These are phyloP conservation scores for Microtus oregoni DNA, from an alignment of 2,113 vertebrate species.

Conservation along the genomic window DNA sequence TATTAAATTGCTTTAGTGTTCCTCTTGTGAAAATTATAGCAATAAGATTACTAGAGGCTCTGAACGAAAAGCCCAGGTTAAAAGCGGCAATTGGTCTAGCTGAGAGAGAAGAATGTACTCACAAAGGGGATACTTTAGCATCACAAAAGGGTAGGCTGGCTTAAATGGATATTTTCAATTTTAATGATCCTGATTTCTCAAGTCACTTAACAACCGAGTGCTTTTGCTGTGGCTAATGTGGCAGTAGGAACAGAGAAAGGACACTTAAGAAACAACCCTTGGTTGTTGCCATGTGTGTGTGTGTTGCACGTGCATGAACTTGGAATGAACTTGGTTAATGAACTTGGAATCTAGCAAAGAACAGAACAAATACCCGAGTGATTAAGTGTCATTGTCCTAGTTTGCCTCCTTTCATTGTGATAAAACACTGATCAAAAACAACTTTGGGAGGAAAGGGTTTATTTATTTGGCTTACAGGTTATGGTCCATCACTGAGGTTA, in stretches of 20 bases:
- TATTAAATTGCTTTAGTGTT: slow-evolving; percentile 49
- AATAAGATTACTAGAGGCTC: slow-evolving; percentile 44
- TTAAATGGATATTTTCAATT: slow-evolving; percentile 63
- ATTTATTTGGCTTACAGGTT: not conserved
- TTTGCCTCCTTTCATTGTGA: not conserved
- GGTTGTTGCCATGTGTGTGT: slow-evolving; percentile 3
- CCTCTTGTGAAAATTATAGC: slow-evolving; percentile 71
- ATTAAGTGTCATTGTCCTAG: not conserved
- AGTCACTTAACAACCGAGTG: slow-evolving; percentile 44
- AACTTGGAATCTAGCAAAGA: slow-evolving; percentile 39
- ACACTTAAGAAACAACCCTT: slow-evolving; percentile 51
- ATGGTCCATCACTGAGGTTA: not conserved
- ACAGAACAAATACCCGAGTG: not conserved
- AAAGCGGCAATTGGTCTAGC: slow-evolving; percentile 51
- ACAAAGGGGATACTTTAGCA: not conserved
- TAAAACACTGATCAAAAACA: not conserved
- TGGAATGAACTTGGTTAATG: not conserved
- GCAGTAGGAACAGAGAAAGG: slow-evolving; percentile 4
- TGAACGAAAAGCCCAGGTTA: slow-evolving; percentile 60
- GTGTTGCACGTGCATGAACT: not conserved
- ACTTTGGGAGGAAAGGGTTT: not conserved
- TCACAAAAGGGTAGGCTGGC: slow-evolving; percentile 36
- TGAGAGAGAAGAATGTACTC: not conserved
- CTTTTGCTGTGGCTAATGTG: slow-evolving; percentile 49
- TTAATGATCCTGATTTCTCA: slow-evolving; percentile 64